phyloP scores from a whole-genome alignment of 2,797 vertebrate genomes.

The Octomys mimax region DNA sequence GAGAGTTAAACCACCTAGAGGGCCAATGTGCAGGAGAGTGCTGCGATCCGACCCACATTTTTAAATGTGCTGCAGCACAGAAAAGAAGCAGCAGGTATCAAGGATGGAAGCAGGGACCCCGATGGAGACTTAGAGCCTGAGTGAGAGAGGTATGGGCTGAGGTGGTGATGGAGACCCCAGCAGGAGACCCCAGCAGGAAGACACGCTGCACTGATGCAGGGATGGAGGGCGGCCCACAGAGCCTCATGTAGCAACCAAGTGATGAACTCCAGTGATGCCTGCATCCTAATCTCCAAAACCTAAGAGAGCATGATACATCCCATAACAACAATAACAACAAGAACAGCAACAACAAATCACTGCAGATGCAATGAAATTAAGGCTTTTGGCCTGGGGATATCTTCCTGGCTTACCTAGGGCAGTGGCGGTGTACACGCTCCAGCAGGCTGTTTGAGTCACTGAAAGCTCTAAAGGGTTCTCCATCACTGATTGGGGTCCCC shows the following conservation, averaged over 20 bases:
- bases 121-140: rapidly evolving
- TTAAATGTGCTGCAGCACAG: neutral
- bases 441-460: neutral
- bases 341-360: neutral
- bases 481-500: neutral
- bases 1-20: neutral
- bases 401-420: neutral
- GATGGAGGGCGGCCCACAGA: neutral
- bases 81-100: neutral
- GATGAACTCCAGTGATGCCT: neutral
- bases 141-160: neutral
- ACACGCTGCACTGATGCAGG: neutral
- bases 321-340: neutral
- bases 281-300: neutral
- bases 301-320: neutral
- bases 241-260: neutral
- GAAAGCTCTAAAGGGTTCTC: neutral
- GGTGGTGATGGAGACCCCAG: neutral
- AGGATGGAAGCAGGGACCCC: neutral
- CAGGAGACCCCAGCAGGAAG: neutral
- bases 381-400: neutral
- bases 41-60: neutral
- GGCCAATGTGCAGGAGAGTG: neutral
- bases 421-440: neutral
- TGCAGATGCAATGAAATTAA: neutral